Evolutionary conservation across 2,888 invertebrate genomes (phyloP).

Genomic region (Amiota mariae): DNA sequence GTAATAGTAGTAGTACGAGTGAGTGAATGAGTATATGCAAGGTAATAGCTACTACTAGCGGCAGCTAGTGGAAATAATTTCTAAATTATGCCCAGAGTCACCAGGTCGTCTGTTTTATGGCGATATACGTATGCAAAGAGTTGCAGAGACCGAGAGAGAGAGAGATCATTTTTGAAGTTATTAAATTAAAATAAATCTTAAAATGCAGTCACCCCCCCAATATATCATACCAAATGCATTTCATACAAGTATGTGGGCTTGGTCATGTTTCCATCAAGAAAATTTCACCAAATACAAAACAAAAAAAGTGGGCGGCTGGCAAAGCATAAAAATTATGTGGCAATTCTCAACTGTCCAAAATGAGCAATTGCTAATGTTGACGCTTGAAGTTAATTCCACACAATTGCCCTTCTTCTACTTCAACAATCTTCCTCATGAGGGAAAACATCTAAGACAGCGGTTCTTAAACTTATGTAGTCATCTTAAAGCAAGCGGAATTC

Average conservation of each 20-base stretch:
- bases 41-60: constrained; percentile 13
- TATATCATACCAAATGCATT: no score
- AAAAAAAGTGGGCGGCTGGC: constrained; percentile 4
- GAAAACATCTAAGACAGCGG: not conserved
- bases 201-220: no score
- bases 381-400: no score
- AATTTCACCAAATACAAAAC: not conserved
- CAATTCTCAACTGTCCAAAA: constrained; percentile 22
- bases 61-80: constrained; percentile 27
- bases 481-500: no score
- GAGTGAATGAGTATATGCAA: not conserved
- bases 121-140: no score
- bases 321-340: not conserved
- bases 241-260: not conserved
- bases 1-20: not conserved
- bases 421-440: no score
- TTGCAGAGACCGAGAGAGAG: no score
- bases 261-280: constrained; percentile 11
- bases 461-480: not conserved
- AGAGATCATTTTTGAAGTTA: no score
- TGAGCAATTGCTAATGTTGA: constrained; percentile 20
- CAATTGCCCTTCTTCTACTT: no score
- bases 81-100: constrained; percentile 24
- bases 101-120: not conserved
- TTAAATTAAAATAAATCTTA: no score